Evolutionary conservation across 2,113 vertebrate genomes (phyloP), one percentile per base, ranked within the genome.

Genomic region (Eurypyga helias): DNA sequence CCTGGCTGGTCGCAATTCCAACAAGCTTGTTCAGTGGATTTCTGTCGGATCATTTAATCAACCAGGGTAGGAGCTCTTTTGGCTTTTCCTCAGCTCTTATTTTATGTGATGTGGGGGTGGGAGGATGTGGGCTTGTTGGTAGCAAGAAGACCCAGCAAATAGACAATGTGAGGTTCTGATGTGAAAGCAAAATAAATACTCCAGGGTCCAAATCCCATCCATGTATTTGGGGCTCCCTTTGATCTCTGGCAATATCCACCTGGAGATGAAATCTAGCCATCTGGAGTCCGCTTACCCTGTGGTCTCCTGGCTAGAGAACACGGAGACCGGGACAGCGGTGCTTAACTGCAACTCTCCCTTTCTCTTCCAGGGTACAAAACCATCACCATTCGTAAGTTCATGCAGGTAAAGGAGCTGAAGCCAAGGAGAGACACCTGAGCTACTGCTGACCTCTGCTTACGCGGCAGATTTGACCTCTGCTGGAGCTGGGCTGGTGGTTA

Each of bases 1-100:
- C 99, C 10, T 99, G 99, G 99, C 97, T 99, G 89, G 99, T 99
- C 91, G 99, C 99, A 13, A 99, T 99, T 69, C 99, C 99, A 0
- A 98, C 98, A 2, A 99, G 99, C 29, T 95, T 99, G 67, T 98
- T 99, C 92, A 99, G 99, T 31, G 99, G 99, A 79, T 99, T 99
- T 90, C 98, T 99, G 23, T 99, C 99, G 6, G 99, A 99, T 93
- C 98, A 98, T 83, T 99, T 99, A 92, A 99, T 99, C 96, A 98
- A 84, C 83, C 98, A 98, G 97, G 99, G 99, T 99, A 98, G 73
- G 92, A 75, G 71, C 23, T 70, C 58, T 76, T 52, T 3, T 41
- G 71, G 45, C 57, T 96, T 93, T 83, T 82, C 31, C 54, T 94
- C 49, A 62, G 34, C 69, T 55, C 20, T 33, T 41, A 11, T 24